phyloP scores from a whole-genome alignment of 2,888 invertebrate species.

The Alviniconcha strummeri region DNA sequence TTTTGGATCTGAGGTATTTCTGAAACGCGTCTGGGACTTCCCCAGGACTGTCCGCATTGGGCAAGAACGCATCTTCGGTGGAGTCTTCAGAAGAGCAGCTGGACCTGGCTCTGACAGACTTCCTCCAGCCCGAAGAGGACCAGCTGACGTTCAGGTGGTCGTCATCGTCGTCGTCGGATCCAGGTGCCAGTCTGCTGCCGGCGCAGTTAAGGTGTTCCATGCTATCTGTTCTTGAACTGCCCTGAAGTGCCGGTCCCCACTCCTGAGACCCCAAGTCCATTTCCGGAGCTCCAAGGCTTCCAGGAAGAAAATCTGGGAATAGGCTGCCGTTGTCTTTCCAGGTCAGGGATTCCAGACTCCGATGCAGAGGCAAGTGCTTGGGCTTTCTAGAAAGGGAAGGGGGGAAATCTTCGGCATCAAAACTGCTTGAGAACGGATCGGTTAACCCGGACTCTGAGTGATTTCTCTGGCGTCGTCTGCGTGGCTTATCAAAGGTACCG shows the following conservation, averaged over 20 bases:
- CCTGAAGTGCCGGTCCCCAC: background rate
- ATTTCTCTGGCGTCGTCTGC: background rate
- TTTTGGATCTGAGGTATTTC: too few relatives aligned
- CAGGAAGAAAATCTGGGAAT: background rate
- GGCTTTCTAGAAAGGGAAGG: background rate
- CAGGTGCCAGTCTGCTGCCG: background rate
- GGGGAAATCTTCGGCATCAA: background rate
- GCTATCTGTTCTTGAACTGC: constrained; percentile 6
- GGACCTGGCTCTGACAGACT: background rate
- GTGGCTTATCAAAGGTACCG: background rate
- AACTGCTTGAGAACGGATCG: background rate
- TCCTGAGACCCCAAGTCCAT: background rate
- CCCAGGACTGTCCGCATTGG: background rate
- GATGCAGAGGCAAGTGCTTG: background rate
- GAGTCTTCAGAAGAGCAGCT: background rate
- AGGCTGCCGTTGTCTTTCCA: background rate
- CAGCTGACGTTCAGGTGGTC: constrained; percentile 20
- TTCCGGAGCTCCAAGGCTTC: background rate
- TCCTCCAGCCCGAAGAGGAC: constrained; percentile 7
- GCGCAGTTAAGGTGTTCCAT: constrained; percentile 21
- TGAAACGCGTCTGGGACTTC: background rate
- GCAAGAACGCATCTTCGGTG: background rate
- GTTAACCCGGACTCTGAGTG: constrained; percentile 11
- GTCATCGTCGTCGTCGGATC: background rate
- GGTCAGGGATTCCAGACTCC: constrained; percentile 1